These are phyloP conservation scores for Siniperca knerii DNA, from an alignment of 2,113 vertebrate species.

Conservation along the genomic window DNA sequence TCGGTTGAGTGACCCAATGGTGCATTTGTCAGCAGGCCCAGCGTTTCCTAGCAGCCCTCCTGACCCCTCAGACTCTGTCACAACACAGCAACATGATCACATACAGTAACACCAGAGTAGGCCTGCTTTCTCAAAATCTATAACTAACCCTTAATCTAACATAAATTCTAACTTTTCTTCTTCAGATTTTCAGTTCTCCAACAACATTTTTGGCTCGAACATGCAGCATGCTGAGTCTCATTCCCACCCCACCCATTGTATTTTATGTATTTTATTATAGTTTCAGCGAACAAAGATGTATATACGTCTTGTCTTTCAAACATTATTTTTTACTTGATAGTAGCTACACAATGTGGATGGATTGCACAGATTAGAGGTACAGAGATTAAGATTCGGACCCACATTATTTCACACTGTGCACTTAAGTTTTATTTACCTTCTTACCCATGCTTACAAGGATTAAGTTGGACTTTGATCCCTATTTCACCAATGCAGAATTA, in stretches of 20 bases:
- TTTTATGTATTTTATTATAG: not conserved
- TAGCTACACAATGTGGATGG: not conserved
- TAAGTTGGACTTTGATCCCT: slow-evolving; percentile 1
- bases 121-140: slow-evolving; percentile 6
- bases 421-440: slow-evolving; percentile 16
- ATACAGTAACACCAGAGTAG: not conserved
- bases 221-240: not conserved
- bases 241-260: not conserved
- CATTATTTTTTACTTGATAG: not conserved
- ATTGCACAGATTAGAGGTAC: not conserved
- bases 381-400: not conserved
- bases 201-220: not conserved
- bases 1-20: not conserved
- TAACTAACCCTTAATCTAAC: slow-evolving; percentile 11
- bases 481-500: not conserved
- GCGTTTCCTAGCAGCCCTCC: slow-evolving; percentile 15
- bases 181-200: not conserved
- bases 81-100: slow-evolving; percentile 21
- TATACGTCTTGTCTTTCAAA: too few species aligned
- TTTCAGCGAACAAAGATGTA: not conserved
- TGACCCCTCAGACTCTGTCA: slow-evolving; percentile 34
- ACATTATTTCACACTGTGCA: not conserved
- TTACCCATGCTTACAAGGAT: not conserved
- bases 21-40: slow-evolving; percentile 31
- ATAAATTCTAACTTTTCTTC: not conserved